phyloP scores from a whole-genome alignment of 1,140 invertebrate species.

The Aphis craccivora region DNA sequence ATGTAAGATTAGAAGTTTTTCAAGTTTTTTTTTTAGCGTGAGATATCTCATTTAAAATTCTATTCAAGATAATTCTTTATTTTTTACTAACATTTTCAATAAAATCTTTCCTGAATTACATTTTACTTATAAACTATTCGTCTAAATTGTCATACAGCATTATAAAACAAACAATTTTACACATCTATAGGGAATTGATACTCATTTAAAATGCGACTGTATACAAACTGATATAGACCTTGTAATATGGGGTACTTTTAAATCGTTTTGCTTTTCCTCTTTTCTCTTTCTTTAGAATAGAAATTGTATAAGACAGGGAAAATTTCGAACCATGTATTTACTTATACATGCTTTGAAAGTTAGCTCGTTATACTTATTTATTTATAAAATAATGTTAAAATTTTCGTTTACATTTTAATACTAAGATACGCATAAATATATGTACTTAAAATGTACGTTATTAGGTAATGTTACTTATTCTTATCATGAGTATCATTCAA shows the following conservation, averaged over 20 bases:
- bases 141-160: constrained; percentile 16
- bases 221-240: constrained; percentile 23
- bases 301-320: not conserved
- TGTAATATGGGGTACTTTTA: not conserved
- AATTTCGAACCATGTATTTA: not conserved
- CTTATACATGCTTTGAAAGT: not conserved
- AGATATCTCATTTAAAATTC: not conserved
- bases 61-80: not conserved
- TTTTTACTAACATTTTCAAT: constrained; percentile 8
- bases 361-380: not conserved
- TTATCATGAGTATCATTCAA: not conserved
- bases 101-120: constrained; percentile 12
- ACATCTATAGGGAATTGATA: constrained; percentile 13
- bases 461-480: not conserved
- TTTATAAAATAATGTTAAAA: not conserved
- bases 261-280: constrained; percentile 17
- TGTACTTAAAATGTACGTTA: not conserved
- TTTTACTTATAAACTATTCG: constrained; percentile 27
- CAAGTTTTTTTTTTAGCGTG: too few species aligned
- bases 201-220: constrained; percentile 30
- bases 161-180: constrained; percentile 46
- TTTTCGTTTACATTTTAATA: not conserved
- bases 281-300: not conserved
- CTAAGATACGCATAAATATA: not conserved
- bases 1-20: not conserved